Conservation (phyloP, 2,888 invertebrate species). For the Ophonus ardosiacus region DNA sequence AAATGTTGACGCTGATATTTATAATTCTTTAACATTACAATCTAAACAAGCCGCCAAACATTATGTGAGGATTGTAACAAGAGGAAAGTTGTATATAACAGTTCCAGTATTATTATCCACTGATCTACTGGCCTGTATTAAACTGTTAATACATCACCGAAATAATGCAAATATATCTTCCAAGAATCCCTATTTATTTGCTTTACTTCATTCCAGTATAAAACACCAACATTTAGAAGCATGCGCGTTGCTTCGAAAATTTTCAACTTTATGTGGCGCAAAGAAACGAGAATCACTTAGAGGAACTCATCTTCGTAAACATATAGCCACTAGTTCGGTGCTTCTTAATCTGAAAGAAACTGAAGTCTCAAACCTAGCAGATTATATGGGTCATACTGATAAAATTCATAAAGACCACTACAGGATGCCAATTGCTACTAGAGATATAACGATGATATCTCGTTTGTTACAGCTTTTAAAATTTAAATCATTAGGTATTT, state of each 20-base stretch:
- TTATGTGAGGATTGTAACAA: conserved; percentile 14
- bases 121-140: no score
- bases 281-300: conserved; percentile 66
- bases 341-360: conserved; percentile 67
- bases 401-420: conserved; percentile 68
- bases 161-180: conserved; percentile 1
- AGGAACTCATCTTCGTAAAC: conserved; percentile 68
- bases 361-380: conserved; percentile 67
- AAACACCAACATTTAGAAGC: conserved; percentile 66
- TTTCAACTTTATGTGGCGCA: conserved; percentile 67
- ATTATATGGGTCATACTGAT: conserved; percentile 69
- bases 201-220: conserved; percentile 41
- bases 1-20: background rate
- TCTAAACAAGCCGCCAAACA: conserved; percentile 67
- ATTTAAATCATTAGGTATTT: no score
- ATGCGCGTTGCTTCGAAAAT: conserved; percentile 66
- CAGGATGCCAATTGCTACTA: conserved; percentile 66
- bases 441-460: conserved; percentile 67
- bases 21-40: background rate
- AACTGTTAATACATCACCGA: background rate
- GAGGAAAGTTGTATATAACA: conserved; percentile 29
- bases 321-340: conserved; percentile 68
- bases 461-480: conserved; percentile 66
- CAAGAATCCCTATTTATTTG: conserved; percentile 58
- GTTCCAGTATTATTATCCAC: conserved; percentile 63